Evolutionary conservation across 2,797 vertebrate genomes (phyloP).

Genomic region (Nyctibius grandis): DNA sequence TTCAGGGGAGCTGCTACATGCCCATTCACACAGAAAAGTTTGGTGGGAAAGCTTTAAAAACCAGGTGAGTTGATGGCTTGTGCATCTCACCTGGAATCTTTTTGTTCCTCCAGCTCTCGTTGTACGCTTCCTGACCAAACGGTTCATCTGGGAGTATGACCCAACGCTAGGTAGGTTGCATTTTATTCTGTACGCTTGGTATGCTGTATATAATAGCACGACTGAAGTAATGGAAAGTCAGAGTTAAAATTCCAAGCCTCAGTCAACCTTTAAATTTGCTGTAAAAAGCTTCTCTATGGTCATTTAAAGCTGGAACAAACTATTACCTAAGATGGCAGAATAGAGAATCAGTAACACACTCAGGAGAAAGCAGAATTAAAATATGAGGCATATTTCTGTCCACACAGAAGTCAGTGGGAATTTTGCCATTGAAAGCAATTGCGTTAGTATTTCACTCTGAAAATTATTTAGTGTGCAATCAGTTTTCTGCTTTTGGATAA

Average conservation of each 20-base stretch:
- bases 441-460: background rate
- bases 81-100: background rate
- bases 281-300: background rate
- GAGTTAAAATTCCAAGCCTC: background rate
- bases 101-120: conserved; percentile 83
- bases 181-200: background rate
- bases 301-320: background rate
- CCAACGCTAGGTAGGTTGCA: conserved; percentile 89
- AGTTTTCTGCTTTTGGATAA: background rate
- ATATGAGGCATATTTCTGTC: background rate
- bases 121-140: conserved; percentile 93
- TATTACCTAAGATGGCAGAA: background rate
- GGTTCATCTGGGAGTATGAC: conserved; percentile 99
- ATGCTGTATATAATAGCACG: background rate
- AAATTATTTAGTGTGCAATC: background rate
- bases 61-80: background rate
- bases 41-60: background rate
- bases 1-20: background rate
- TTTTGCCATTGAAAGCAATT: background rate
- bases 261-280: background rate
- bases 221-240: background rate
- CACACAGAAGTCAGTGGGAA: background rate
- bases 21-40: background rate
- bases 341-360: background rate
- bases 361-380: background rate